phyloP scores from a whole-genome alignment of 2,113 vertebrate species.

The Lepidiolamprologus cunningtoni region DNA sequence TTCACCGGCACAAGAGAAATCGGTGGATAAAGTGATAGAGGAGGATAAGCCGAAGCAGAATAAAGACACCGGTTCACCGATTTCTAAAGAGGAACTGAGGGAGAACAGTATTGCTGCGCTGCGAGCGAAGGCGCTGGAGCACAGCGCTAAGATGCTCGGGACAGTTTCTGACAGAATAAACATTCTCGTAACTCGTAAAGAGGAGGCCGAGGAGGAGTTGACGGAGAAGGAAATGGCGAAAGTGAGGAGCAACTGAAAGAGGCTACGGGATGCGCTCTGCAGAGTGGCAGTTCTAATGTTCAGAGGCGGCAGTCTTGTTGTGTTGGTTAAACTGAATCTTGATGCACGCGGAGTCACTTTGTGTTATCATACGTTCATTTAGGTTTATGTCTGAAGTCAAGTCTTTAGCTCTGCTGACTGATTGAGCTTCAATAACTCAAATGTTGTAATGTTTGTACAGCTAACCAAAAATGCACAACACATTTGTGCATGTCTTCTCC shows the following conservation, averaged over 20 bases:
- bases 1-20: slow-evolving; percentile 71
- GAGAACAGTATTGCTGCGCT: slow-evolving; percentile 96
- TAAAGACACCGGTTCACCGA: slow-evolving; percentile 65
- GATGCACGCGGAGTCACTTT: neutral
- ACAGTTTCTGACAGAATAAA: slow-evolving; percentile 65
- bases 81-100: slow-evolving; percentile 93
- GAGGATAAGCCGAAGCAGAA: slow-evolving; percentile 48
- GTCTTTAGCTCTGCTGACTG: neutral
- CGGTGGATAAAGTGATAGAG: slow-evolving; percentile 72
- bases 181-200: slow-evolving; percentile 54
- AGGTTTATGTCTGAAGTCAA: neutral
- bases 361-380: neutral
- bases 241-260: slow-evolving; percentile 5
- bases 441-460: neutral
- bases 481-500: neutral
- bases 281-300: neutral
- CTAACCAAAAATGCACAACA: neutral
- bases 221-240: slow-evolving; percentile 57
- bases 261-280: neutral
- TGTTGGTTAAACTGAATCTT: neutral
- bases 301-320: neutral
- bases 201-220: slow-evolving; percentile 53
- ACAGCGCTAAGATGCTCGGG: slow-evolving; percentile 93
- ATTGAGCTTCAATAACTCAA: neutral
- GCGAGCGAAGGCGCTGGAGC: slow-evolving; percentile 94